Evolutionary conservation across 2,888 invertebrate species (phyloP), one percentile per base, ranked within the genome.

Genomic region (Scaptomyza polygonia): DNA sequence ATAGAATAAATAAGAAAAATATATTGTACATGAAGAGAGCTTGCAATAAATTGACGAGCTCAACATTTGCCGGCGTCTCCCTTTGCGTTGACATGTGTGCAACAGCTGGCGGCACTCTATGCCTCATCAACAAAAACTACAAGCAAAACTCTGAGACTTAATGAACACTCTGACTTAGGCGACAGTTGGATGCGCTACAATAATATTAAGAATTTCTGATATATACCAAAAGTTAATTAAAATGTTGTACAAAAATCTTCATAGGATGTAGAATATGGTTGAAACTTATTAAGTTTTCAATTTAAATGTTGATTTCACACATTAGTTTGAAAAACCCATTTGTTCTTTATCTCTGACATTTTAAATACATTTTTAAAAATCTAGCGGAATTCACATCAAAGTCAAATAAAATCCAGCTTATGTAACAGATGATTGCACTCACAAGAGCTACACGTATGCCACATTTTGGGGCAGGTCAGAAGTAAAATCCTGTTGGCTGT

Each of bases 71-170:
- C 51, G 57, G 40, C 48, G 32, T 34, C 62, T 42, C 39, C 56
- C 9, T 39, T 16, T 5, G 48, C 30, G 47, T 48, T 71, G 80
- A 83, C 81, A 82, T 83, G 61, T 82, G 81, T 77, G 75, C 81
- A 70, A 66, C 81, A 86, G 77, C 81, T 86, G 81, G 62, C 48
- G 56, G 63, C 47, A 59, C 57, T 53, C 42, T 30, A 21, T 49
- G 51, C 51, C 39, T 36, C 44, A 56, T 25, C 11, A 43, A n/a
- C 54, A 54, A 30, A 72, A 58, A 49, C 18, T 14, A 27, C 45
- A 11, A 25, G 34, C 25, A 49, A 66, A 45, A 30, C 36, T 56
- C n/a, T 44, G 34, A 42, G 63, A 67, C 66, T 77, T 44, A 32
- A 54, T 34, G 42, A 21, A 3, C 11, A 9, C n/a, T 34, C 29